phyloP scores from a whole-genome alignment of 2,888 invertebrate genomes.

The Diarsia dahlii region DNA sequence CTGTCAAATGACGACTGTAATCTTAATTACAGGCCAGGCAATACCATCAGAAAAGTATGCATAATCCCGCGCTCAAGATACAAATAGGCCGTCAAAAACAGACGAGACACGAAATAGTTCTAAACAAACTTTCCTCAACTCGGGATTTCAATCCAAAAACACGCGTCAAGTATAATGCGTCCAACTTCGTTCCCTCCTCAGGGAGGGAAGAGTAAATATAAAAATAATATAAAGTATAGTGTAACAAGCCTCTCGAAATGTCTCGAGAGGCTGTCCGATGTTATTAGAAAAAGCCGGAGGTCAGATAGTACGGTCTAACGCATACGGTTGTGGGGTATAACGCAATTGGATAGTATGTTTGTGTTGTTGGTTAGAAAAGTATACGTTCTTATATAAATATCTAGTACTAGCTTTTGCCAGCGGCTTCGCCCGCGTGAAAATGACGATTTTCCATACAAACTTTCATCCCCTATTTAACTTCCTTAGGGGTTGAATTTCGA shows the following conservation, averaged over 20 bases:
- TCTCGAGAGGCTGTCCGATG: conserved; percentile 34
- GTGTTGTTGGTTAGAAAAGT: background rate
- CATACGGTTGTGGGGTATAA: background rate
- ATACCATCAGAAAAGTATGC: conserved; percentile 6
- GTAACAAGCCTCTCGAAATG: conserved; percentile 38
- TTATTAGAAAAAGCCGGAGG: conserved; percentile 51
- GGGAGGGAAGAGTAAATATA: conserved; percentile 43
- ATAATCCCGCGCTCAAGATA: conserved; percentile 10
- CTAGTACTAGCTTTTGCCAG: no score
- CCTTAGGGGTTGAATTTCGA: no score
- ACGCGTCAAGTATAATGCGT: conserved; percentile 31
- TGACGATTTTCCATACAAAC: no score
- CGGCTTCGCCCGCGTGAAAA: no score
- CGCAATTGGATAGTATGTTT: conserved; percentile 8
- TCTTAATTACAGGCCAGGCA: no score
- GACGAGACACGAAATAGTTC: conserved; percentile 41
- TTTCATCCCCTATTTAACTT: no score
- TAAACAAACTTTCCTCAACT: conserved; percentile 33
- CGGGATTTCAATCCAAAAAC: conserved; percentile 12
- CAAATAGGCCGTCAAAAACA: conserved; percentile 19
- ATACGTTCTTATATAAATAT: background rate
- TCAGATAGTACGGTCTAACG: conserved; percentile 16
- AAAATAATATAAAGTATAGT: conserved; percentile 42
- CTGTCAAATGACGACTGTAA: no score
- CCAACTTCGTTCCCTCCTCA: background rate